phyloP scores from a whole-genome alignment of 2,113 vertebrate genomes.

The Abramis brama region DNA sequence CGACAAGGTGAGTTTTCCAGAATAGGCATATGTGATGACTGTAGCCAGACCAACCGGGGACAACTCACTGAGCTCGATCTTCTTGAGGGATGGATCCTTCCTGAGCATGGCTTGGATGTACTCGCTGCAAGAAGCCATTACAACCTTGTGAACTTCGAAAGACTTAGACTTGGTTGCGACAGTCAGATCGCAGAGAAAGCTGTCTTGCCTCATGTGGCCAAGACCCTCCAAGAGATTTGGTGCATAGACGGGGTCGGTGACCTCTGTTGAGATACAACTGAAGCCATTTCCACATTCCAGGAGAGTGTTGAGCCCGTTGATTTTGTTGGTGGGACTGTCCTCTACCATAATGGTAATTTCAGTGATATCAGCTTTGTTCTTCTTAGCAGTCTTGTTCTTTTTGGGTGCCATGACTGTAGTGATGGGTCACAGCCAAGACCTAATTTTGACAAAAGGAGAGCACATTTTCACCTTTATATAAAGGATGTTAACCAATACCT shows the following conservation, averaged over 20 bases:
- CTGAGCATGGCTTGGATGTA: constrained; percentile 91
- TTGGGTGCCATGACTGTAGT: constrained; percentile 96
- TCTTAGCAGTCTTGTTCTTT: constrained; percentile 92
- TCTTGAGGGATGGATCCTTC: constrained; percentile 87
- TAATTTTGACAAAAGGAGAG: constrained; percentile 44
- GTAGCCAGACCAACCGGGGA: constrained; percentile 91
- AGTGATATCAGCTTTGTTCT: constrained; percentile 90
- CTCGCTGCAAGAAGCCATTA: constrained; percentile 97
- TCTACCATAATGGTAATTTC: constrained; percentile 94
- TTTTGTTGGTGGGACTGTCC: constrained; percentile 88
- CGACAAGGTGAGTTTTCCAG: constrained; percentile 93
- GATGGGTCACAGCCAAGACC: constrained; percentile 81
- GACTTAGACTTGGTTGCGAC: constrained; percentile 95
- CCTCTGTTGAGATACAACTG: constrained; percentile 93
- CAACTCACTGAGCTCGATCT: constrained; percentile 91
- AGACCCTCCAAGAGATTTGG: constrained; percentile 93
- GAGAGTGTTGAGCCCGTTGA: constrained; percentile 89
- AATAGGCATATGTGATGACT: constrained; percentile 94
- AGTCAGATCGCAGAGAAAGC: constrained; percentile 93
- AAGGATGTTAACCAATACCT: neutral
- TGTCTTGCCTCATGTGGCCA: constrained; percentile 92
- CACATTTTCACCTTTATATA: neutral
- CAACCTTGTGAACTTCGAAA: constrained; percentile 92
- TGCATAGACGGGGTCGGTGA: constrained; percentile 87
- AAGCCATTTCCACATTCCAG: constrained; percentile 94